phyloP scores from a whole-genome alignment of 2,113 vertebrate genomes.

The Microcebus jonahi region DNA sequence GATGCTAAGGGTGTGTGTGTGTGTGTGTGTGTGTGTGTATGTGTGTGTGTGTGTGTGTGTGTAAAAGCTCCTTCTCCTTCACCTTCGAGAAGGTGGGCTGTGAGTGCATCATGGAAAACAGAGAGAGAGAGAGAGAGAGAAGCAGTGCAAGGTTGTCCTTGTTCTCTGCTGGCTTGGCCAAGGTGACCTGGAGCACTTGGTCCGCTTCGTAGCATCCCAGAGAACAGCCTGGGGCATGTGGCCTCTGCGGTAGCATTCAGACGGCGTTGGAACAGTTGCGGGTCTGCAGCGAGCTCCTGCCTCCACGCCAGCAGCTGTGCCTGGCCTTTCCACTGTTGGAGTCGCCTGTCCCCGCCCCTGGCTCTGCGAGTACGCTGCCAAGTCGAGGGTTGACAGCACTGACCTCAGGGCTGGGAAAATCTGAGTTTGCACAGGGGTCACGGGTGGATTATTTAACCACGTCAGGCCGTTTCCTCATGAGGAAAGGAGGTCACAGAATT shows the following conservation, averaged over 20 bases:
- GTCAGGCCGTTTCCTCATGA: background rate
- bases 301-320: fast-evolving
- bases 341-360: background rate
- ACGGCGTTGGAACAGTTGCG: background rate
- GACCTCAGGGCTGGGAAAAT: background rate
- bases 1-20: no score
- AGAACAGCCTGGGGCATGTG: fast-evolving
- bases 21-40: background rate
- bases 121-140: background rate
- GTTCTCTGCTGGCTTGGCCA: background rate
- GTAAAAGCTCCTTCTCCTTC: background rate
- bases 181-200: background rate
- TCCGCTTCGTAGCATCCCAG: background rate
- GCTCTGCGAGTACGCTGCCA: background rate
- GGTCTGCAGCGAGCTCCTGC: fast-evolving
- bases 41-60: background rate
- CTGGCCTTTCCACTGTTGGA: background rate
- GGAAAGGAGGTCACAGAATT: background rate
- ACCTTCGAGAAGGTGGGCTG: background rate
- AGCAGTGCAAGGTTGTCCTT: background rate
- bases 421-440: background rate
- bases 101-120: background rate
- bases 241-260: fast-evolving
- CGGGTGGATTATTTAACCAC: background rate
- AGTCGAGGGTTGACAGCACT: background rate